Percentiles rank a stretch among this genome's conserved stretches.
Evolutionary conservation across 2,113 vertebrate species (phyloP).

Genomic region (Daphoenositta chrysoptera): DNA sequence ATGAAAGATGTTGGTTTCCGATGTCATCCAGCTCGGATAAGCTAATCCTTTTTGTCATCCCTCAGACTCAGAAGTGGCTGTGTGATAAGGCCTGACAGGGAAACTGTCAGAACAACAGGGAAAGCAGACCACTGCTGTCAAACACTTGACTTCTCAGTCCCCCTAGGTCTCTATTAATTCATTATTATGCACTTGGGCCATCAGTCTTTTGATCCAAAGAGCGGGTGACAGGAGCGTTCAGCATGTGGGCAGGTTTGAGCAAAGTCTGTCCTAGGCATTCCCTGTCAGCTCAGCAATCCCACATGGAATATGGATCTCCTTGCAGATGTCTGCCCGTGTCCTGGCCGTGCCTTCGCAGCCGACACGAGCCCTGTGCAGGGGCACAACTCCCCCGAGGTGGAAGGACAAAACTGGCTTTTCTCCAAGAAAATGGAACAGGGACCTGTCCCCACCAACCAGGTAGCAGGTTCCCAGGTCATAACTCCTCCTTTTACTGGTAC

Average conservation of each 20-base stretch:
- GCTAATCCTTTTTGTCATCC: slow-evolving; percentile 42
- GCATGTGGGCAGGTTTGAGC: background rate
- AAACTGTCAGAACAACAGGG: background rate
- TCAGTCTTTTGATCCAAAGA: background rate
- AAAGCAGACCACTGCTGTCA: background rate
- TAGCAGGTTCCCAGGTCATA: background rate
- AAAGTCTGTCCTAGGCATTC: background rate
- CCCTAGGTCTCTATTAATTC: background rate
- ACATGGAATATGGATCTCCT: background rate
- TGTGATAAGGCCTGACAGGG: background rate
- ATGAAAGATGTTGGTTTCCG: slow-evolving; percentile 12
- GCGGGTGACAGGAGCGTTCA: background rate
- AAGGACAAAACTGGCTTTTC: background rate
- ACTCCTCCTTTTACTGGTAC: background rate
- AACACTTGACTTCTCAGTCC: background rate
- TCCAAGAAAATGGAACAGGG: background rate
- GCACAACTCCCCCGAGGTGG: background rate
- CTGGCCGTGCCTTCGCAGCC: fast-evolving
- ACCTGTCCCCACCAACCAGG: background rate
- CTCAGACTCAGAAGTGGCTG: background rate
- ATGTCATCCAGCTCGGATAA: fast-evolving
- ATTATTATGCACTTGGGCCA: background rate
- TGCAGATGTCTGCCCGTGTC: background rate
- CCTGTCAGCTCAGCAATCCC: background rate
- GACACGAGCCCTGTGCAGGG: fast-evolving